These are phyloP conservation scores for Meloidogyne floridensis DNA, from an alignment of 1,140 invertebrate genomes.

Conservation along the genomic window DNA sequence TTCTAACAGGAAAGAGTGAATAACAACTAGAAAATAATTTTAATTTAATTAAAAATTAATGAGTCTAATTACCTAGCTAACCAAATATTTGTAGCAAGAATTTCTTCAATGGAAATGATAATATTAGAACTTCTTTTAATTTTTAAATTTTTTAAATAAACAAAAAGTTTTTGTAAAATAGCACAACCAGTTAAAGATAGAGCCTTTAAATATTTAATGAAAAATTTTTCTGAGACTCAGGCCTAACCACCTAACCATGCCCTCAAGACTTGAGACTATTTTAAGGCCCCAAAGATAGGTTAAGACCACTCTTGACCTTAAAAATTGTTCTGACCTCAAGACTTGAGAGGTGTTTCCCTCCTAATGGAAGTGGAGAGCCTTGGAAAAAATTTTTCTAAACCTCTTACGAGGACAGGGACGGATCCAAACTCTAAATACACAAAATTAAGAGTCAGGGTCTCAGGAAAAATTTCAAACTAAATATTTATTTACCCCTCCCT, in stretches of 20 bases:
- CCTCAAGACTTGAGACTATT: no score
- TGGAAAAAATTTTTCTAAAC: no score
- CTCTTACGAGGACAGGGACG: no score
- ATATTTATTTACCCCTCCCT: slow-evolving; percentile 14
- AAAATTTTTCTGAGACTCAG: not conserved
- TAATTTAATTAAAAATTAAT: not conserved
- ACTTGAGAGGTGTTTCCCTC: no score
- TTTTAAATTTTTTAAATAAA: not conserved
- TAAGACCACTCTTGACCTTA: no score
- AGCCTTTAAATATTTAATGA: not conserved
- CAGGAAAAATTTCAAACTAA: not conserved
- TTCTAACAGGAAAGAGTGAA: slow-evolving; percentile 19
- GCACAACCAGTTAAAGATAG: slow-evolving; percentile 26
- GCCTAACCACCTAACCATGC: no score
- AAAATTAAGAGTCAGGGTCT: not conserved
- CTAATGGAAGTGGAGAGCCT: no score
- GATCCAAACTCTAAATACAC: no score
- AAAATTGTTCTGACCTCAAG: no score
- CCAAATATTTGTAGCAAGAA: slow-evolving; percentile 25
- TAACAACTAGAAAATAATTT: slow-evolving; percentile 15
- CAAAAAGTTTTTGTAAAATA: slow-evolving; percentile 2
- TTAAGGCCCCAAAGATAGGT: no score
- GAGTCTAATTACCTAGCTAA: not conserved
- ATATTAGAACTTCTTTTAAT: not conserved
- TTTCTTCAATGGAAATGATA: not conserved